These are phyloP conservation scores for Danionella cerebrum DNA, from an alignment of 2,113 vertebrate genomes.

Conservation along the genomic window DNA sequence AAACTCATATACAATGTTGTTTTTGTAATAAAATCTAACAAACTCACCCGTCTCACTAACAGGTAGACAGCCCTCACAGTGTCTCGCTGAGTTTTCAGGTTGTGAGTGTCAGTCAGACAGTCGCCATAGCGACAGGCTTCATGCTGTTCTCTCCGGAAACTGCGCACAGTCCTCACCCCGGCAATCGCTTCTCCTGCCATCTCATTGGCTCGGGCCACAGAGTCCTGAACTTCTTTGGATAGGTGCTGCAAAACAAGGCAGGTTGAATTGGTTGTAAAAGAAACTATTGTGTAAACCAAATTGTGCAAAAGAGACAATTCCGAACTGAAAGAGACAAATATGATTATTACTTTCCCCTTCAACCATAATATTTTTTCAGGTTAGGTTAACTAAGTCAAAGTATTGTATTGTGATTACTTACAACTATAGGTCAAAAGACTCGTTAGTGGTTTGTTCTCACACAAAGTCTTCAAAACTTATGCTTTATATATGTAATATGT, in stretches of 20 bases:
- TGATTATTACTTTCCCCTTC: too few relatives aligned
- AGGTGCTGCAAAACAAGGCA: conserved; percentile 46
- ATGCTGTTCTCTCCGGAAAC: conserved; percentile 63
- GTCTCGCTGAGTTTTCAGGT: conserved; percentile 53
- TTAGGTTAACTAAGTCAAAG: too few relatives aligned
- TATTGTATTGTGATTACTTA: too few relatives aligned
- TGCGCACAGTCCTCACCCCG: conserved; percentile 64
- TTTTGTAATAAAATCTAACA: background rate
- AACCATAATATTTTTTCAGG: too few relatives aligned
- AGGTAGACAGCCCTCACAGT: conserved; percentile 50
- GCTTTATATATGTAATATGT: too few relatives aligned
- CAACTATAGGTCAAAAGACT: too few relatives aligned
- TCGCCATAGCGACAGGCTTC: conserved; percentile 64
- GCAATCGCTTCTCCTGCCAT: conserved; percentile 68
- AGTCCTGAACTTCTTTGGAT: conserved; percentile 60
- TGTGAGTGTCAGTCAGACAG: conserved; percentile 55
- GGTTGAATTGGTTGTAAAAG: too few relatives aligned
- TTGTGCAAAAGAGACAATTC: too few relatives aligned
- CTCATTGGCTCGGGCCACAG: conserved; percentile 58
- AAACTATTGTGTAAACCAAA: too few relatives aligned
- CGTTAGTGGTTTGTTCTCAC: too few relatives aligned
- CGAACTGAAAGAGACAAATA: too few relatives aligned
- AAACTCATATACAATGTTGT: background rate
- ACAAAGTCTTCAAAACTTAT: too few relatives aligned
- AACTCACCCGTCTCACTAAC: conserved; percentile 61